Evolutionary conservation across 2,888 invertebrate genomes (phyloP).

Genomic region (Hydraecia micacea): DNA sequence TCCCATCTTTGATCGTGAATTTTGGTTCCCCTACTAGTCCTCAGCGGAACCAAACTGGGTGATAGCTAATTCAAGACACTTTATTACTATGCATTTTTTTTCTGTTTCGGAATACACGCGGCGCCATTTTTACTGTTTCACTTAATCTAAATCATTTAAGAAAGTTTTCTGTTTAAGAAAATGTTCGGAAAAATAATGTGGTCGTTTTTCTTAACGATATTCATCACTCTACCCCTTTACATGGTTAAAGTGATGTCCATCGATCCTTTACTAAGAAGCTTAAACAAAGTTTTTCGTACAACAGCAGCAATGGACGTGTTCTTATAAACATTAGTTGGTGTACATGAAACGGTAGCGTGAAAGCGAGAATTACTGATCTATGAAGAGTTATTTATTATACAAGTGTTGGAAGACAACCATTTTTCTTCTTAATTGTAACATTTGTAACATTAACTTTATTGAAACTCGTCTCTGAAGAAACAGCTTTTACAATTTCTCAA

Average conservation of each 20-base stretch:
- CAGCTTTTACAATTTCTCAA: no score
- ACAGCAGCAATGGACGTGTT: slow-evolving; percentile 22
- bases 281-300: neutral
- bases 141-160: slow-evolving; percentile 49
- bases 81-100: slow-evolving; percentile 65
- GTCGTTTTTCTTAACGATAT: slow-evolving; percentile 50
- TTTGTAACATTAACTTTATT: neutral
- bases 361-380: neutral
- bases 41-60: slow-evolving; percentile 55
- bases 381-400: neutral
- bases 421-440: neutral
- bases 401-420: neutral
- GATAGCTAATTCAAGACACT: slow-evolving; percentile 69
- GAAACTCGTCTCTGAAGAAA: neutral
- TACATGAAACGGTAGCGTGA: slow-evolving; percentile 1
- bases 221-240: slow-evolving; percentile 31
- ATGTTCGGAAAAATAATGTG: slow-evolving; percentile 43
- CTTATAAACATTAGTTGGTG: neutral
- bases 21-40: slow-evolving; percentile 37
- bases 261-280: neutral
- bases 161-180: slow-evolving; percentile 39
- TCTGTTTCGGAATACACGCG: slow-evolving; percentile 43
- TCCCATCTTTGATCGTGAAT: neutral
- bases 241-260: slow-evolving; percentile 6
- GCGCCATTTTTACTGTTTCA: slow-evolving; percentile 58